Conservation (phyloP, 92 coral and sea anemone genomes). For the Umimayanthus kanabou region DNA sequence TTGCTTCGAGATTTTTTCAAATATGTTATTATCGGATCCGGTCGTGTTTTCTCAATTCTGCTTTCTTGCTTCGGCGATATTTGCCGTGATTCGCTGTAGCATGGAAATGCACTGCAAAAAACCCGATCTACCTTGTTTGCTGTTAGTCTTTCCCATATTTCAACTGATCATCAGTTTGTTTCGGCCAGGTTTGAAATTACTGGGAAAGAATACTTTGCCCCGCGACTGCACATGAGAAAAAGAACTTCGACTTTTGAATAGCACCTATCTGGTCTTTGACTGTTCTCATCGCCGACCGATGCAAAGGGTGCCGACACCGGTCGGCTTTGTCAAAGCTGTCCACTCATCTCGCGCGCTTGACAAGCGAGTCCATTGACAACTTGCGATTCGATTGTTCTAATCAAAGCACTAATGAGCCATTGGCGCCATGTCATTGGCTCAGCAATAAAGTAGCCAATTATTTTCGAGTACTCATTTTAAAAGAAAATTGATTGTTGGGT, state of each 20-base stretch:
- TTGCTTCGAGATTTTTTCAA: constrained; percentile 31
- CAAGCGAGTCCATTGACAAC: constrained; percentile 76
- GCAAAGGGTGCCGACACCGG: constrained; percentile 37
- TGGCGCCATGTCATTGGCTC: constrained; percentile 75
- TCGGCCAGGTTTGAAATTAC: background rate
- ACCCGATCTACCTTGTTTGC: constrained; percentile 78
- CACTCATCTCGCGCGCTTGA: constrained; percentile 55
- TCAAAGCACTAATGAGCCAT: constrained; percentile 72
- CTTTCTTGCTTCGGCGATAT: constrained; percentile 35
- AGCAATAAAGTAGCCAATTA: constrained; percentile 90
- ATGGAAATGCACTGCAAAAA: constrained; percentile 7
- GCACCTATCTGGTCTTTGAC: constrained; percentile 22
- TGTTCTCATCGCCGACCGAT: constrained; percentile 39
- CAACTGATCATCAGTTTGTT: constrained; percentile 30
- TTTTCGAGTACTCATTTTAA: constrained; percentile 79
- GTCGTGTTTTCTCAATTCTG: constrained; percentile 54
- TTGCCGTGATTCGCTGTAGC: constrained; percentile 20
- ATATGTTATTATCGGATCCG: constrained; percentile 54
- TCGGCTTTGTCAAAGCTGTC: constrained; percentile 39
- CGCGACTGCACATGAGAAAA: constrained; percentile 34
- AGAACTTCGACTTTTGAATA: constrained; percentile 32
- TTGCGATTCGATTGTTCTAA: constrained; percentile 92
- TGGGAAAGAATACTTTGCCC: constrained; percentile 10
- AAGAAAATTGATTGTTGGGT: constrained; percentile 39
- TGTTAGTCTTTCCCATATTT: constrained; percentile 83